Conservation (phyloP, 2,113 vertebrate species). For the Oreochromis spilurus region DNA sequence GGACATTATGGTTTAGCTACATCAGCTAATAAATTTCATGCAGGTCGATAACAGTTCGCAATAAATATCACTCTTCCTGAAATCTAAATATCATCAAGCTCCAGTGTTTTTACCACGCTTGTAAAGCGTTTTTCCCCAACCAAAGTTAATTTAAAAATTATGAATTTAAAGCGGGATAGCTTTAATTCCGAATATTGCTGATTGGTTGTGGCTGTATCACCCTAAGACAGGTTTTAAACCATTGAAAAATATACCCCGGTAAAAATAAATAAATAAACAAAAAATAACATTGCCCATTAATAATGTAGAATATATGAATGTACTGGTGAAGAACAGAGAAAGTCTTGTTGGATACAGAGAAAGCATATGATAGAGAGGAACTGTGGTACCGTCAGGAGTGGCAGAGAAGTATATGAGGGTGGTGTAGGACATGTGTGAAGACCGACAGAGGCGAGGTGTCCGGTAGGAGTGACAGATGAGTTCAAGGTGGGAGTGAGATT, state of each 20-base stretch:
- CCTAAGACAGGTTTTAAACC: neutral
- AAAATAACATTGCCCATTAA: neutral
- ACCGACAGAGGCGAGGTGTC: neutral
- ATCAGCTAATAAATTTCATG: neutral
- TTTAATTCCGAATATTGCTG: neutral
- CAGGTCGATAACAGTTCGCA: neutral
- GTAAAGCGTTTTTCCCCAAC: neutral
- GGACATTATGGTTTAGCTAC: neutral
- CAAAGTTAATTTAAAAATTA: neutral
- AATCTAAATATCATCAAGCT: neutral
- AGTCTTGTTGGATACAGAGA: neutral
- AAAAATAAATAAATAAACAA: neutral
- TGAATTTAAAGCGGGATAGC: neutral
- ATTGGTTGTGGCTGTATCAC: neutral
- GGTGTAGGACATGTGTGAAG: neutral
- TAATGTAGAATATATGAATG: neutral
- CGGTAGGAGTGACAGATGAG: neutral
- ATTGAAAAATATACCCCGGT: neutral
- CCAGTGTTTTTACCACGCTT: neutral
- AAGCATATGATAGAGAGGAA: neutral
- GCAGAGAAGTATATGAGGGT: neutral
- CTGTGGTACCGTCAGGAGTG: neutral
- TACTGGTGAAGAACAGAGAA: neutral
- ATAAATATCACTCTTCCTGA: neutral
- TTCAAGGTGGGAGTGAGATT: accelerated